Evolutionary conservation across 2,797 vertebrate species (phyloP).

Genomic region (Coregonus suidteri): DNA sequence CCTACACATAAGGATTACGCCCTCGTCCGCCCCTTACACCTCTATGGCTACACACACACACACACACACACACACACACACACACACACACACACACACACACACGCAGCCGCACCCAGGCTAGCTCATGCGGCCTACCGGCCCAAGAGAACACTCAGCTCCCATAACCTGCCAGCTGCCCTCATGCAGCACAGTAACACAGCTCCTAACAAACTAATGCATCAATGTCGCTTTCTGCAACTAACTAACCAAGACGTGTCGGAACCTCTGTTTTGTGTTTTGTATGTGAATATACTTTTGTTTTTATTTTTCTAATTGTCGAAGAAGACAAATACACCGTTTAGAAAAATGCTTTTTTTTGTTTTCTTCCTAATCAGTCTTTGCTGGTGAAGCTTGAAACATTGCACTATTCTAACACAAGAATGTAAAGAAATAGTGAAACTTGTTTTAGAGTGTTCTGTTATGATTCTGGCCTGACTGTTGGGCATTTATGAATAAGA

Average conservation of each 20-base stretch:
- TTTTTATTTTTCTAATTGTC: conserved; percentile 26
- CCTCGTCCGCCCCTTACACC: not conserved
- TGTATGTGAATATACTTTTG: conserved; percentile 31
- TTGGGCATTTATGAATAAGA: conserved; percentile 42
- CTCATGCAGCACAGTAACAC: conserved; percentile 82
- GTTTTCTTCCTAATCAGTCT: conserved; percentile 38
- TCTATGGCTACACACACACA: conserved; percentile 33
- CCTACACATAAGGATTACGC: conserved; percentile 89
- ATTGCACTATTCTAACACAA: conserved; percentile 65
- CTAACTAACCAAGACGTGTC: conserved; percentile 75
- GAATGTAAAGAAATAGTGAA: conserved; percentile 18
- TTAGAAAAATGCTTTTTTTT: conserved; percentile 31
- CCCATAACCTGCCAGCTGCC: conserved; percentile 80
- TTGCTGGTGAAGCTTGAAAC: conserved; percentile 60
- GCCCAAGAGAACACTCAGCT: conserved; percentile 79
- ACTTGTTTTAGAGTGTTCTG: conserved; percentile 44
- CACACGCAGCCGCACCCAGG: conserved; percentile 21
- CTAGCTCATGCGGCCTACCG: conserved; percentile 62
- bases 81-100: conserved; percentile 17
- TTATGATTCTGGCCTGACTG: conserved; percentile 30
- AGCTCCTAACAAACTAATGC: conserved; percentile 86
- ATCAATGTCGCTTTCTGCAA: conserved; percentile 78
- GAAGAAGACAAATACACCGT: conserved; percentile 1
- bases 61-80: conserved; percentile 23
- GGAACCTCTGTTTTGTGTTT: conserved; percentile 51